These are phyloP conservation scores for Lagopus leucura DNA, from an alignment of 2,113 vertebrate species.

Conservation along the genomic window DNA sequence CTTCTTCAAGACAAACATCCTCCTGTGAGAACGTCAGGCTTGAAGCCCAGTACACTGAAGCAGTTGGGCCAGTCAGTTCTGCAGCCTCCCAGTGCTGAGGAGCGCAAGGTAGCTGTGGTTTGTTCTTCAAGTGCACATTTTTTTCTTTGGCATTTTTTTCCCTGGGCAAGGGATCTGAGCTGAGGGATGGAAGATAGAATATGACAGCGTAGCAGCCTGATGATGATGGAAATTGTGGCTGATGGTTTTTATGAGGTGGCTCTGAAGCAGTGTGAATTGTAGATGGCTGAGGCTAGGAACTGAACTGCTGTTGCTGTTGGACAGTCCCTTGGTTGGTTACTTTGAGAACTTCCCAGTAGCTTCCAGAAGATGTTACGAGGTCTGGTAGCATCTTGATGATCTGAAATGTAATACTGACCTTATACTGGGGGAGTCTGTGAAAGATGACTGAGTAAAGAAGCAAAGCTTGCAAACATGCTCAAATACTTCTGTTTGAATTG, in stretches of 20 bases:
- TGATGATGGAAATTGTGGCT: not conserved
- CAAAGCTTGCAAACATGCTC: not conserved
- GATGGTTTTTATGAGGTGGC: not conserved
- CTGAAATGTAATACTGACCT: not conserved
- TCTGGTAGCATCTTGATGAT: not conserved
- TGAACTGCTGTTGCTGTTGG: not conserved
- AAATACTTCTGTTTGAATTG: not conserved
- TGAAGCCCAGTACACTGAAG: conserved; percentile 90
- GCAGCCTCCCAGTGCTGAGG: conserved; percentile 54
- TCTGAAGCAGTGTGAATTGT: not conserved
- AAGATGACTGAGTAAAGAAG: not conserved
- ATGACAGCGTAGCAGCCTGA: not conserved
- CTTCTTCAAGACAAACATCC: conserved; percentile 74
- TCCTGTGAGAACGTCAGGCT: conserved; percentile 81
- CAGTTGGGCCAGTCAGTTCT: conserved; percentile 84
- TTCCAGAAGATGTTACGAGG: not conserved
- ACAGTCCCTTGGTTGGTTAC: not conserved
- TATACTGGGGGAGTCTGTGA: not conserved
- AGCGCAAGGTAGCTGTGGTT: conserved; percentile 67
- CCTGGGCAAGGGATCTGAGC: not conserved
- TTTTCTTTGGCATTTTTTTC: not conserved
- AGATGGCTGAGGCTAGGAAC: not conserved
- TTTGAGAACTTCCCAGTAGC: not conserved
- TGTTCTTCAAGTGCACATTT: not conserved
- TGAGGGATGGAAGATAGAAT: not conserved